Evolutionary conservation across 2,797 vertebrate genomes (phyloP), one percentile per base, ranked within the genome.

Genomic region (Dicrostonyx torquatus): DNA sequence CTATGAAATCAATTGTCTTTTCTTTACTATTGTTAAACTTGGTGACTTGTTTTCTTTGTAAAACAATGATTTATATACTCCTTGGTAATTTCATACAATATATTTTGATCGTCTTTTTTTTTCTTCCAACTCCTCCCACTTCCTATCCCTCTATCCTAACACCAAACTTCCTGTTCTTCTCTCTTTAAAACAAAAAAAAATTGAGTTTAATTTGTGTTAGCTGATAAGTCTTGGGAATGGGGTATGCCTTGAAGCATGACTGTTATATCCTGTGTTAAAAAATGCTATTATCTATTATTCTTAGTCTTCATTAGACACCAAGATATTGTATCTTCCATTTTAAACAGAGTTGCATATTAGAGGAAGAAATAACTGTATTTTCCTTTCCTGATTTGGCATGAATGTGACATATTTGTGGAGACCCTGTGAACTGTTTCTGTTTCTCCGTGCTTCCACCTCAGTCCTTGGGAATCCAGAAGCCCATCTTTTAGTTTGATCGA

Each of bases 11-110:
- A 45, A 2, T 79, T 45, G 45, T 83, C 62, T 86, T 96, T 93
- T 87, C 31, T 84, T 90, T 22, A 55, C 37, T 48, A 40, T 96
- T 93, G 77, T 73, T 96, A 68, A 91, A 78, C 5, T 78, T 86
- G 80, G 62, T 78, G 17, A 4, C 45, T 50, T 31, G 17, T 53
- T 78, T 78, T 6, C 18, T n/a, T n/a, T n/a, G 34, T 34, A 18
- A 77, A 50, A 50, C 40, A 31, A 31, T 76, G 43, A 13, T 70
- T 60, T 31, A 43, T 83, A 20, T 83, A 43, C 31, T 83, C 55
- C 40, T 22, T 34, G 18, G 12, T 43, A 64, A 64, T 45, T 64
- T 45, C 17, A 22, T 64, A 34, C 29, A 13, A 64, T 48, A 12
- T 34, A 34, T 34, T 83, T 64, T 64, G 58, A 34, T 64, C 29